phyloP scores from a whole-genome alignment of 2,113 vertebrate genomes.

The Collichthys lucidus region DNA sequence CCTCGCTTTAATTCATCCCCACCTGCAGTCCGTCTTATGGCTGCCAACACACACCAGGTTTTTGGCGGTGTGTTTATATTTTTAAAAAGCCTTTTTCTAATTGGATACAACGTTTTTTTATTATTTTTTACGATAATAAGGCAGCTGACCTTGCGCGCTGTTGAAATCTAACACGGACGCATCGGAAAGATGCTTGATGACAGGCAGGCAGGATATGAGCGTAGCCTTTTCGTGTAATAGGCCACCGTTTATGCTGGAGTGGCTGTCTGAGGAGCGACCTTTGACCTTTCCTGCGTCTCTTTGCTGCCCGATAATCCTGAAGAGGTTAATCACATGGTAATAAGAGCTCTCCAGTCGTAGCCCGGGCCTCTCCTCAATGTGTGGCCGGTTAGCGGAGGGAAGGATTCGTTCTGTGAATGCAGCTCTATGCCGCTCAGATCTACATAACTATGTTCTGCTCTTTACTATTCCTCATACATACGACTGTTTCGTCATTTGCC shows the following conservation, averaged over 20 bases:
- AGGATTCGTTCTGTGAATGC: slow-evolving; percentile 20
- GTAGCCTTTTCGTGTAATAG: slow-evolving; percentile 62
- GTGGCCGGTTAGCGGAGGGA: slow-evolving; percentile 25
- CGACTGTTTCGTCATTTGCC: slow-evolving; percentile 13
- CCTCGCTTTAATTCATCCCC: slow-evolving; percentile 67
- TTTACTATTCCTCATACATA: neutral
- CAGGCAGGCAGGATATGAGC: slow-evolving; percentile 39
- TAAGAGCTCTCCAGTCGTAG: slow-evolving; percentile 43
- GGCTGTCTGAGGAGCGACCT: slow-evolving; percentile 59
- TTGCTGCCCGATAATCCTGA: slow-evolving; percentile 59
- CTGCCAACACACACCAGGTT: slow-evolving; percentile 69
- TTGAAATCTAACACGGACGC: slow-evolving; percentile 50
- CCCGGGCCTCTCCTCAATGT: slow-evolving; percentile 40
- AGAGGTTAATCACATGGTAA: slow-evolving; percentile 77
- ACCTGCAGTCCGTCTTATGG: slow-evolving; percentile 61
- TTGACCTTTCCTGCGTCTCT: slow-evolving; percentile 63
- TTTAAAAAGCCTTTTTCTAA: slow-evolving; percentile 69
- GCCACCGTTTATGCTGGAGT: slow-evolving; percentile 59
- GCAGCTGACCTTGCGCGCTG: slow-evolving; percentile 64
- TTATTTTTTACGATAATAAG: slow-evolving; percentile 67
- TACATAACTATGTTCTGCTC: neutral
- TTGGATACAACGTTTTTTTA: slow-evolving; percentile 55
- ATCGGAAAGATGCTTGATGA: slow-evolving; percentile 45
- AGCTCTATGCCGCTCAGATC: neutral
- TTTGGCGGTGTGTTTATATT: slow-evolving; percentile 60